Evolutionary conservation across 2,797 vertebrate species (phyloP).

Genomic region (Danio tinwini): DNA sequence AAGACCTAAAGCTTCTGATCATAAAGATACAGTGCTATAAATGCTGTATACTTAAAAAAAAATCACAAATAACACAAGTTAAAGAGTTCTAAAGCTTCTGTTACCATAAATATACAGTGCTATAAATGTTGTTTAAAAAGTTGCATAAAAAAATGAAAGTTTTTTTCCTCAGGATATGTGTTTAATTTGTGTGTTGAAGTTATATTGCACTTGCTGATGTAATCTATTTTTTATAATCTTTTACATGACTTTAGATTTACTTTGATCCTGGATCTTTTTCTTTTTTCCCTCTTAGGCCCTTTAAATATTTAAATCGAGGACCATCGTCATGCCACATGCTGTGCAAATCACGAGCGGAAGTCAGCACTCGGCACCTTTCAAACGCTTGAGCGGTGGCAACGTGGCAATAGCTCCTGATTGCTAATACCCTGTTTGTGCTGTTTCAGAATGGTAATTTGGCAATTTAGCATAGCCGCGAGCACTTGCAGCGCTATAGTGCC

Average conservation of each 20-base stretch:
- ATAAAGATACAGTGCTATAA: neutral
- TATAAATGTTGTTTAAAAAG: no score
- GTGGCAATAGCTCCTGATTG: constrained; percentile 59
- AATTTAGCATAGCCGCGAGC: constrained; percentile 55
- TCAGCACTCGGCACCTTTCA: constrained; percentile 43
- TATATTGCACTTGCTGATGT: neutral
- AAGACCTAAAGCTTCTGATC: neutral
- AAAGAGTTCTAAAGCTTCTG: no score
- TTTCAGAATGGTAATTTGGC: constrained; percentile 58
- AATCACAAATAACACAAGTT: no score
- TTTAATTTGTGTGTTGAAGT: neutral
- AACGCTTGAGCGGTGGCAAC: constrained; percentile 35
- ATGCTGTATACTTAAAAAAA: neutral
- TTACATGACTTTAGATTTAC: constrained; percentile 3
- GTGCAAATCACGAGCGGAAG: constrained; percentile 34
- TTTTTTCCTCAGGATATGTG: no score
- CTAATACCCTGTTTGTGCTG: constrained; percentile 59
- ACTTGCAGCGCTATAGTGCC: constrained; percentile 33
- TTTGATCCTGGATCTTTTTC: neutral
- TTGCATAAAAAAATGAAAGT: neutral
- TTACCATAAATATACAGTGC: no score
- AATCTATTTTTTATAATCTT: neutral
- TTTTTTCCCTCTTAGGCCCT: neutral
- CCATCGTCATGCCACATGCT: constrained; percentile 27
- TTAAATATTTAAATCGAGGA: constrained; percentile 47